phyloP scores from a whole-genome alignment of 1,140 invertebrate species.

The Drosophila mayri region DNA sequence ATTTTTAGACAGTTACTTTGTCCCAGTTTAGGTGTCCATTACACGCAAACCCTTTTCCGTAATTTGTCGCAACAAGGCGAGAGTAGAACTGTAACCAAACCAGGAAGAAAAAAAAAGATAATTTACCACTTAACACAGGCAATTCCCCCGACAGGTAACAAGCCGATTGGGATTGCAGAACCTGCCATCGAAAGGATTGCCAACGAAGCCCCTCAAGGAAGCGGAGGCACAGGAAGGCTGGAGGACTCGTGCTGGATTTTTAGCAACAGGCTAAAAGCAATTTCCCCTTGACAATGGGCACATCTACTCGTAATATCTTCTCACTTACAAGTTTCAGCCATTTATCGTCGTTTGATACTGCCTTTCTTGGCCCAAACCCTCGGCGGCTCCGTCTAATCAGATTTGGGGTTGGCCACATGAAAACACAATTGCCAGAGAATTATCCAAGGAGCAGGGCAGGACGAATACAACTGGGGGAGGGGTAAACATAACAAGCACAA shows the following conservation, averaged over 20 bases:
- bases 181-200: conserved; percentile 29
- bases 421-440: conserved; percentile 73
- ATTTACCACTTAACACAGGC: conserved; percentile 72
- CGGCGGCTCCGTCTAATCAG: conserved; percentile 61
- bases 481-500: conserved; percentile 47
- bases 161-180: conserved; percentile 53
- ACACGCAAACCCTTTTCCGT: conserved; percentile 69
- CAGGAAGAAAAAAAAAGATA: conserved; percentile 49
- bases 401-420: conserved; percentile 74
- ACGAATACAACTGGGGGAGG: conserved; percentile 18
- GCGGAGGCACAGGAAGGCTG: neutral
- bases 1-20: conserved; percentile 12
- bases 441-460: conserved; percentile 34
- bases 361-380: conserved; percentile 8
- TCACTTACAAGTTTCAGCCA: conserved; percentile 78
- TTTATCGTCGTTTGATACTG: conserved; percentile 80
- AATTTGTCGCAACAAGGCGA: conserved; percentile 28
- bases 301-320: conserved; percentile 49
- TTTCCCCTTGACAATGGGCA: conserved; percentile 49
- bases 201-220: conserved; percentile 59
- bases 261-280: conserved; percentile 78
- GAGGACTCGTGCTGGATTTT: conserved; percentile 29
- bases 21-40: conserved; percentile 52
- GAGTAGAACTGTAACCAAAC: conserved; percentile 19
- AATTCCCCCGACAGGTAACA: conserved; percentile 56